Evolutionary conservation across 2,888 invertebrate genomes (phyloP).

Genomic region (Clitarchus hookeri): DNA sequence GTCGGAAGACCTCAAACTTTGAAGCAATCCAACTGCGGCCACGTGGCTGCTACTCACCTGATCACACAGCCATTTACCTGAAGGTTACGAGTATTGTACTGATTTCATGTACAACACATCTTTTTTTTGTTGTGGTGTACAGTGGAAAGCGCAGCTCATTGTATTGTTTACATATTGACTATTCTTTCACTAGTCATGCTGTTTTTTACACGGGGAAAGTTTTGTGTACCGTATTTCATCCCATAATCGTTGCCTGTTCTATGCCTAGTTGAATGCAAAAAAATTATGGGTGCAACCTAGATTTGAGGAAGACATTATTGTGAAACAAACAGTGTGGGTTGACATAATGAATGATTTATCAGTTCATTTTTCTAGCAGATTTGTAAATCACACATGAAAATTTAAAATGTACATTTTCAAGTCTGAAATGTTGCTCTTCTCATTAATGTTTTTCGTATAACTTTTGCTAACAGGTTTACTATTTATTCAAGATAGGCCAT

Average conservation of each 20-base stretch:
- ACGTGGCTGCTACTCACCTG: not conserved
- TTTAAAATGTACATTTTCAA: no score
- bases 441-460: no score
- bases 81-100: conserved; percentile 1
- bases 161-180: conserved; percentile 11
- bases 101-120: conserved; percentile 6
- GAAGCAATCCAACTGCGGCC: conserved; percentile 19
- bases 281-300: no score
- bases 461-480: no score
- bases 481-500: no score
- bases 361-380: no score
- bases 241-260: not conserved
- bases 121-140: conserved; percentile 11
- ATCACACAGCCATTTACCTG: not conserved
- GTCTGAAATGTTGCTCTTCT: no score
- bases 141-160: conserved; percentile 18
- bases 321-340: no score
- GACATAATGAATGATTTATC: no score
- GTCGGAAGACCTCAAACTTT: conserved; percentile 58
- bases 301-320: no score
- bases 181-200: conserved; percentile 24
- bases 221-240: not conserved
- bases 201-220: not conserved
- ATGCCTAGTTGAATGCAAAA: no score
- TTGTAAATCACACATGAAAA: no score